Evolutionary conservation across 2,888 invertebrate genomes (phyloP).

Genomic region (Nezara viridula): DNA sequence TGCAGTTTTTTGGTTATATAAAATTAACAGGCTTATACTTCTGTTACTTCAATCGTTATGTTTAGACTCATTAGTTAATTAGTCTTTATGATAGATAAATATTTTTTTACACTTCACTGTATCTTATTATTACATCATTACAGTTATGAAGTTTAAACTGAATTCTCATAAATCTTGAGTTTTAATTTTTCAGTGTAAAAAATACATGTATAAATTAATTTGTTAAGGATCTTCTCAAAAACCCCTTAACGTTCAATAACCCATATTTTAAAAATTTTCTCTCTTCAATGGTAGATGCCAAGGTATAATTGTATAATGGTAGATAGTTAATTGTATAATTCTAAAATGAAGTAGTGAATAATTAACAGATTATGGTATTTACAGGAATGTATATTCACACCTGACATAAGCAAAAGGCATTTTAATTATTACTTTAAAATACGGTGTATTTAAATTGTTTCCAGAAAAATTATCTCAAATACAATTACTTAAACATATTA

Average conservation of each 20-base stretch:
- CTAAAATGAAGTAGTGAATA: too few species aligned
- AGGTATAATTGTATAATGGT: too few species aligned
- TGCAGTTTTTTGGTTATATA: neutral
- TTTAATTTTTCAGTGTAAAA: neutral
- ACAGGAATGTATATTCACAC: too few species aligned
- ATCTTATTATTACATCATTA: neutral
- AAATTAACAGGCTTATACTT: neutral
- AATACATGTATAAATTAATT: neutral
- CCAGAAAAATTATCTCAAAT: too few species aligned
- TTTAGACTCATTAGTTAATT: neutral
- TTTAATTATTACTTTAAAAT: too few species aligned
- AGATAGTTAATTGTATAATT: too few species aligned
- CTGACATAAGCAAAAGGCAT: too few species aligned
- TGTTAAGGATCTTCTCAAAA: neutral
- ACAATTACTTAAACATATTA: too few species aligned
- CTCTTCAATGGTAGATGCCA: neutral
- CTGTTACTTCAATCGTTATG: neutral
- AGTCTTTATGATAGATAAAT: neutral
- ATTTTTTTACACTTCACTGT: conserved; percentile 21
- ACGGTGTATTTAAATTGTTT: too few species aligned
- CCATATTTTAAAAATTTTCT: neutral
- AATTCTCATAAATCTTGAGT: neutral
- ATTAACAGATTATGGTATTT: too few species aligned
- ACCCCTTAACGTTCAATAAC: too few species aligned
- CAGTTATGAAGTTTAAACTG: neutral